Base-by-base conservation (phyloP, 2,888 invertebrate species). In the Clanis bilineata region DNA sequence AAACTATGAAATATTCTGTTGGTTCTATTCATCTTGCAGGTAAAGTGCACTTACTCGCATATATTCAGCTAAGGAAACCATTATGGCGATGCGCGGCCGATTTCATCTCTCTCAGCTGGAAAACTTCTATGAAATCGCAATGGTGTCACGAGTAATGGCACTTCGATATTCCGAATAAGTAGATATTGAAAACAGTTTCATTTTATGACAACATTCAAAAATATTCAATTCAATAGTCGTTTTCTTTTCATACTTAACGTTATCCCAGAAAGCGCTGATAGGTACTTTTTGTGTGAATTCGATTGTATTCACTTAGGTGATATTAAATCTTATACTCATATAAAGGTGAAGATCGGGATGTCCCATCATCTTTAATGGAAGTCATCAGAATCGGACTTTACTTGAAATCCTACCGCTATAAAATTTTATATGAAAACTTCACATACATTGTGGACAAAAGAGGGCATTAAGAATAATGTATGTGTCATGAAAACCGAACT, bases 361-460 rank as follows among this genome's bases (percentile, higher is more conserved):
- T 51, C 23, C 23, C 56, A 56, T 39, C 10, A 38, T 45, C 25
- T 56, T 65, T 72, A 74, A 76, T 69, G 60, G 62, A 64, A 67
- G 63, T 69, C 72, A 73, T 76, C 66, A 77, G 78, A 79, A 83
- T 79, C 73, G 76, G 76, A 81, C 74, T 73, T 73, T 71, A 74
- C 73, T 78, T 72, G 77, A 77, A 79, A 77, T 72, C 74, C 71
- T 74, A 72, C 73, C 73, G 72, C 70, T 76, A 82, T 87, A 85
- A 87, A 85, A 86, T 82, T 85, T 87, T 83, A 85, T 83, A 79
- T 73, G 80, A 79, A 81, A 83, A 80, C 76, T 85, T 81, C 80
- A 76, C 82, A 81, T 84, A 84, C 81, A 86, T 84, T 85, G 82
- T 84, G 83, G 82, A 83, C 83, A 85, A 85, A 83, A 72, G 81